Percentiles rank a stretch among this genome's conserved stretches.
phyloP scores from a whole-genome alignment of 2,888 invertebrate genomes.

The Mythimna lalbum region DNA sequence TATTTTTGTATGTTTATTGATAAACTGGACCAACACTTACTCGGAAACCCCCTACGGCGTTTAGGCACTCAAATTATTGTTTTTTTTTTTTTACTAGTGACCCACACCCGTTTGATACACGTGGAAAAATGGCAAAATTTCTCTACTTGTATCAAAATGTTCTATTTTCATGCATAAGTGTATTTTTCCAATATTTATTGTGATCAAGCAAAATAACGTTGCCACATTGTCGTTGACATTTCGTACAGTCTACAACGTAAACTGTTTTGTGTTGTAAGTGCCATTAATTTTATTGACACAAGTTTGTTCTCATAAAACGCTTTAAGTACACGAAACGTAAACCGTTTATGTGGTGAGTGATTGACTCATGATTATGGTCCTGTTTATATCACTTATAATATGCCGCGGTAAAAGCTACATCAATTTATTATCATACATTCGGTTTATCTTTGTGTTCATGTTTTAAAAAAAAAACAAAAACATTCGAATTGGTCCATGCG shows the following conservation, averaged over 20 bases:
- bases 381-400: conserved; percentile 37
- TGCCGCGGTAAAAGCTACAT: conserved; percentile 17
- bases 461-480: not conserved
- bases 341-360: conserved; percentile 53
- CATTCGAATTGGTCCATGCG: not conserved
- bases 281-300: conserved; percentile 46
- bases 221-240: conserved; percentile 29
- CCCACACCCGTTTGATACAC: too few species aligned
- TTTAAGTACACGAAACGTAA: conserved; percentile 47
- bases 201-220: conserved; percentile 23
- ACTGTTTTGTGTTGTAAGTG: conserved; percentile 32
- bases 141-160: too few species aligned
- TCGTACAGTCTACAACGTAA: conserved; percentile 15
- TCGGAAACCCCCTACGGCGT: too few species aligned
- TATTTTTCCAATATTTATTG: not conserved
- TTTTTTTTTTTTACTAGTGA: too few species aligned
- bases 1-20: too few species aligned
- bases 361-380: conserved; percentile 59
- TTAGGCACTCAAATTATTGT: too few species aligned
- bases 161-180: too few species aligned
- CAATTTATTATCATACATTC: not conserved
- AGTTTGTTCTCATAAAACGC: conserved; percentile 43
- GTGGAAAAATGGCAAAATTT: too few species aligned
- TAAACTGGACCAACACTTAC: too few species aligned
- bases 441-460: not conserved